A percentile compares a stretch with the other conserved stretches of the same genome.
phyloP scores from a whole-genome alignment of 2,888 invertebrate species.

The Drosophila maculinotata region DNA sequence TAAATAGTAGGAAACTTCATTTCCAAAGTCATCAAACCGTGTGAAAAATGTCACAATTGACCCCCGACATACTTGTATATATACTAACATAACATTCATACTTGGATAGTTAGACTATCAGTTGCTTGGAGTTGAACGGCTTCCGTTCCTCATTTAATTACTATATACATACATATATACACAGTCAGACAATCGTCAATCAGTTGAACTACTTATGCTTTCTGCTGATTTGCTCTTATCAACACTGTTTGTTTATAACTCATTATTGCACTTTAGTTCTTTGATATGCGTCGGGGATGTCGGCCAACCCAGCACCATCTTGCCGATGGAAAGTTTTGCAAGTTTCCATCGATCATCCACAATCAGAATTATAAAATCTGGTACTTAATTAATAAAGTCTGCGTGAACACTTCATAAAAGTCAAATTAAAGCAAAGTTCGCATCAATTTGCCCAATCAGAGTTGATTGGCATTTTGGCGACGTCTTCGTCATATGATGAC shows the following conservation, averaged over 20 bases:
- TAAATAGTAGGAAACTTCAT: not conserved
- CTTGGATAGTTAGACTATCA: conserved; percentile 12
- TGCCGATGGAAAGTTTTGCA: conserved; percentile 60
- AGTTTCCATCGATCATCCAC: conserved; percentile 60
- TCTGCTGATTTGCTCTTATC: conserved; percentile 36
- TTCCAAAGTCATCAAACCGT: conserved; percentile 27
- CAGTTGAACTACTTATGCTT: conserved; percentile 46
- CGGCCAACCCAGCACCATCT: conserved; percentile 22
- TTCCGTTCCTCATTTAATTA: conserved; percentile 37
- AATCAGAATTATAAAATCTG: conserved; percentile 36
- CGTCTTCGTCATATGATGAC: conserved; percentile 2
- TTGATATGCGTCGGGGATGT: conserved; percentile 31
- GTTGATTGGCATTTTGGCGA: conserved; percentile 19
- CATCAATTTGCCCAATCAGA: conserved; percentile 28
- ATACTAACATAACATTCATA: too few species aligned
- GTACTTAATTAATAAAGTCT: conserved; percentile 19
- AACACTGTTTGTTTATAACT: conserved; percentile 41
- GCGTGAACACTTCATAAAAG: conserved; percentile 39
- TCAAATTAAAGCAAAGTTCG: conserved; percentile 25
- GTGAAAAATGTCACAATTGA: conserved; percentile 34
- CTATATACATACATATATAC: conserved; percentile 9
- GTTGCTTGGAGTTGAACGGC: conserved; percentile 5
- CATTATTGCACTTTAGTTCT: conserved; percentile 40
- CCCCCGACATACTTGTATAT: too few species aligned
- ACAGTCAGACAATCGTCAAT: conserved; percentile 24